Base-by-base conservation (phyloP, 2,113 vertebrate species). In the Capreolus pygargus region DNA sequence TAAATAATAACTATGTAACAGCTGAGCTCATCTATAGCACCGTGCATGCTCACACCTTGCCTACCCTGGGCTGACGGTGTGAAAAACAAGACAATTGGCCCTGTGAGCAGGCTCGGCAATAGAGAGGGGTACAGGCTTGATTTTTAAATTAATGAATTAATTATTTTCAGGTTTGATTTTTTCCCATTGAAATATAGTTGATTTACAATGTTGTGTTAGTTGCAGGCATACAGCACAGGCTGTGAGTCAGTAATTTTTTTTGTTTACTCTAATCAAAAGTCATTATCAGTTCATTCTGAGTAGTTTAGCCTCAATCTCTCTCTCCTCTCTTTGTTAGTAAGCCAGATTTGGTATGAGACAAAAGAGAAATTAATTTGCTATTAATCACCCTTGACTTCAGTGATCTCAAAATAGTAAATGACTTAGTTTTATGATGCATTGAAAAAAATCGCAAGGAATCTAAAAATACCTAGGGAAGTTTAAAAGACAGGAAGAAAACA, bases 401-500 rank as follows among this genome's bases (percentile, higher is more conserved):
- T 50, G 70, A 92, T 84, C 93, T 97, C 85, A 67, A 86, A 55
- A 89, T 89, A 67, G 95, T 89, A 93, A 79, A 82, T 91, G 55
- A 25, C 52, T 60, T 76, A 83, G 10, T 16, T 91, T 86, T 96
- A 54, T 52, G 15, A 47, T 67, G 3, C 21, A n/a, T 39, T 91
- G n/a, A 39, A 39, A 61, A 61, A 86, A 96, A 82, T 45, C 57
- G 30, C 6, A 89, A 94, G 11, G 33, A 86, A 47, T 39, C 47
- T 92, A 96, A 97, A 86, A 93, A 84, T 70, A 94, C 54, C 16
- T 84, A 94, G 82, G 96, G 36, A 97, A 52, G 28, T 82, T 47
- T 43, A 93, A 97, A 94, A 97, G 30, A 98, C 98, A 98, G 89
- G 93, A 98, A 85, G 19, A 96, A 95, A 93, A 74, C 94, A 82